Base-by-base conservation (phyloP, 1,140 invertebrate species). In the Drosophila ambigua region DNA sequence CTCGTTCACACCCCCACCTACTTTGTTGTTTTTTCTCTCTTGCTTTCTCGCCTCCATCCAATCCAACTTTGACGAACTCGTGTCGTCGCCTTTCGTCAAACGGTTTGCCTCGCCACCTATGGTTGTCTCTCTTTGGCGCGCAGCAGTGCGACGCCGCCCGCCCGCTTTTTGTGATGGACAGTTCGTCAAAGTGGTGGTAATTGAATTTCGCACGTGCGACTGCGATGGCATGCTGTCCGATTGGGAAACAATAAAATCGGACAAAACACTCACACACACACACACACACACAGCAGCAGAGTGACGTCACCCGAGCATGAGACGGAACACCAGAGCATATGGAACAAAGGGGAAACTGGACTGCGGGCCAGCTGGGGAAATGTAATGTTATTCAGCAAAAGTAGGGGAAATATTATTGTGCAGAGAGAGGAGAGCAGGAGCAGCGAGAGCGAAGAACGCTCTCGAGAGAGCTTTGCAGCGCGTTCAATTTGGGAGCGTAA, bases 141-240 rank as follows among this genome's bases (percentile, higher is more conserved):
- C 57, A 43, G 50, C 57, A 46, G 2, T 35, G 45, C 23, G 43
- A 52, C 28, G 65, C n/a, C 48, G 46, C 35, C 49, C 55, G 35
- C 31, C 63, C 54, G 45, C 58, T 43, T 28, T 13, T 50, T 68
- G 46, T 89, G 85, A 90, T 89, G 77, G 87, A 90, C 87, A 90
- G 87, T 78, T 90, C 87, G 87, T 90, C 87, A 90, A 90, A 87
- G 79, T 76, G 85, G 79, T 90, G 79, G 77, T 89, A 88, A 88
- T 89, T 89, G 83, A 88, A 88, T 88, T 80, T 65, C 44, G 55
- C 58, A 59, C 51, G 73, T 63, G 61, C 48, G 68, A 82, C 48
- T 82, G 85, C 55, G 74, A 67, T 28, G 49, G 79, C 79, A 79
- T 41, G 61, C 44, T 64, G 71, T 67, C 53, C 57, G 79, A 72